Evolutionary conservation across 2,888 invertebrate genomes (phyloP).

Genomic region (Chloromyia formosa): DNA sequence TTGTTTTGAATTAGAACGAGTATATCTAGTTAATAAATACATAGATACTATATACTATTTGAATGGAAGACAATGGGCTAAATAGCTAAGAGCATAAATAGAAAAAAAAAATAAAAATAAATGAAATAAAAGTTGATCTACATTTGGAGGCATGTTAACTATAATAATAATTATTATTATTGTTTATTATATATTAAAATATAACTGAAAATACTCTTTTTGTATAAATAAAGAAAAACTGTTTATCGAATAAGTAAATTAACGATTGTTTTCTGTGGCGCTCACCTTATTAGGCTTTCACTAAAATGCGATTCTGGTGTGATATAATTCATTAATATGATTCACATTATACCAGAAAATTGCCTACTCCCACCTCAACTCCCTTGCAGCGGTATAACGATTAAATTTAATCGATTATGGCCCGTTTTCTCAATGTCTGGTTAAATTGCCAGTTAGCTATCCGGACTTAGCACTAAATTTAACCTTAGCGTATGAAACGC

Average conservation of each 20-base stretch:
- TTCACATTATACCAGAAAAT: too few species aligned
- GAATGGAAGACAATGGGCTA: conserved; percentile 28
- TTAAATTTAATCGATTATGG: too few species aligned
- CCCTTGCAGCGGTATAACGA: too few species aligned
- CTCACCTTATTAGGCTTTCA: too few species aligned
- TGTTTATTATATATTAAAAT: conserved; percentile 18
- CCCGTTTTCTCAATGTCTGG: too few species aligned
- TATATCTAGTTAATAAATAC: conserved; percentile 38
- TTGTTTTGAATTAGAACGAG: conserved; percentile 44
- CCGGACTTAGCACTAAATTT: too few species aligned
- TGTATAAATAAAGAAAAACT: conserved; percentile 46
- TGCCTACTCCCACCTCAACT: too few species aligned
- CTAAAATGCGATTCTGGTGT: too few species aligned
- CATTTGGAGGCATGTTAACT: conserved; percentile 54
- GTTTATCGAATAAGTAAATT: background rate
- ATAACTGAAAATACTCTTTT: conserved; percentile 27
- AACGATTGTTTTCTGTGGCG: too few species aligned
- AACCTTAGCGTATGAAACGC: too few species aligned
- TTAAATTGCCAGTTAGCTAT: too few species aligned
- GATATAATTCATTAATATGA: too few species aligned
- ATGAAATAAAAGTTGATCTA: conserved; percentile 50
- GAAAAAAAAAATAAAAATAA: conserved; percentile 27
- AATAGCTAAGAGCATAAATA: conserved; percentile 45
- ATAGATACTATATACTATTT: background rate
- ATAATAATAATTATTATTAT: conserved; percentile 45